A percentile compares a stretch with the other conserved stretches of the same genome.
Conservation (phyloP, 2,797 vertebrate genomes). For the Lindbergichthys nudifrons region DNA sequence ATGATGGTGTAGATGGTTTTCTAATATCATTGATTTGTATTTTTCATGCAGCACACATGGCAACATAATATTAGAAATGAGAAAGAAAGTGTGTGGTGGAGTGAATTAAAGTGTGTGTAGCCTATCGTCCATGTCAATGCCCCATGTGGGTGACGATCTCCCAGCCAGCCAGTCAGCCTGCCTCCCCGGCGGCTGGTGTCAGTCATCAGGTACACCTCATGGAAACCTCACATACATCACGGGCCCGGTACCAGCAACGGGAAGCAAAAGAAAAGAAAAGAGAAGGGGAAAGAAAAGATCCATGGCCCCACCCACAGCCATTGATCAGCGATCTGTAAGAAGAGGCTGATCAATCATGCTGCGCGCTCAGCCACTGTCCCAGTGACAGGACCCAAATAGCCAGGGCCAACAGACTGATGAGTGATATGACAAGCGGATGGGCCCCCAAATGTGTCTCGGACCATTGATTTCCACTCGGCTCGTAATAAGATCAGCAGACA, state of each 20-base stretch:
- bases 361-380: conserved; percentile 87
- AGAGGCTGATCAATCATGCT: conserved; percentile 93
- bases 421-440: conserved; percentile 95
- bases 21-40: conserved; percentile 13
- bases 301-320: conserved; percentile 80
- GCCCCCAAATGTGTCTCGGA: conserved; percentile 92
- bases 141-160: conserved; percentile 72
- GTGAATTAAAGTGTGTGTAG: conserved; percentile 4
- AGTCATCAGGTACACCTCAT: conserved; percentile 69
- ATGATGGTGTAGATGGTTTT: conserved; percentile 14
- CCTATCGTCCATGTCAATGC: conserved; percentile 45
- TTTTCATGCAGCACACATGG: neutral
- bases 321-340: conserved; percentile 91
- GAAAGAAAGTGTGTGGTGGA: conserved; percentile 3
- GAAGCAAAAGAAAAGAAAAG: conserved; percentile 42
- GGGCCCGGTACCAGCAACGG: conserved; percentile 21
- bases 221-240: conserved; percentile 70
- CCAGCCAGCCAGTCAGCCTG: conserved; percentile 69
- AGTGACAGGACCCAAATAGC: conserved; percentile 92
- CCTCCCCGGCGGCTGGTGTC: conserved; percentile 82
- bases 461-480: conserved; percentile 98
- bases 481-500: conserved; percentile 96
- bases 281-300: conserved; percentile 63
- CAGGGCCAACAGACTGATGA: conserved; percentile 93
- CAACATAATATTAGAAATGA: neutral